Percentiles rank a stretch among this genome's conserved stretches.
Conservation (phyloP, 2,113 vertebrate species). For the Poeciliopsis prolifica region DNA sequence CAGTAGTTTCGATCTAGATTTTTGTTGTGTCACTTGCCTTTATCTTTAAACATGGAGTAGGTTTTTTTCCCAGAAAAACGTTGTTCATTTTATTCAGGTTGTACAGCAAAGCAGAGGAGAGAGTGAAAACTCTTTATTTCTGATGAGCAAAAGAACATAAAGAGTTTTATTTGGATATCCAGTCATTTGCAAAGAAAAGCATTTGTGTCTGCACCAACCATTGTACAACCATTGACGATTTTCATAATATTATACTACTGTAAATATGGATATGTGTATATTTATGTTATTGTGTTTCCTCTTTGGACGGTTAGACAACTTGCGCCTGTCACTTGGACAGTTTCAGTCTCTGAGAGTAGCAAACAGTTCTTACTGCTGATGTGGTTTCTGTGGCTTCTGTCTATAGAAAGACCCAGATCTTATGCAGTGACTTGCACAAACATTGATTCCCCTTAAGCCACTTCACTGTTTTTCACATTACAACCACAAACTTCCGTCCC, state of each 20-base stretch:
- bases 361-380: conserved; percentile 13
- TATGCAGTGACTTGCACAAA: not conserved
- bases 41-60: not conserved
- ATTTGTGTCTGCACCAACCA: not conserved
- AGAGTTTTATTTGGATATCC: not conserved
- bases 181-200: not conserved
- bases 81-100: not conserved
- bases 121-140: not conserved
- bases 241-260: conserved; percentile 14
- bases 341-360: conserved; percentile 17
- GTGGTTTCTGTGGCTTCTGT: conserved; percentile 25
- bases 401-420: conserved; percentile 19
- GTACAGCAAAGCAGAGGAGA: not conserved
- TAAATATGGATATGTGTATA: no score
- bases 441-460: not conserved
- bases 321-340: conserved; percentile 46
- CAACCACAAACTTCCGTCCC: not conserved
- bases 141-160: not conserved
- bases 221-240: conserved; percentile 8
- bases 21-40: conserved; percentile 18
- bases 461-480: not conserved
- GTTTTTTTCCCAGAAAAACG: not conserved
- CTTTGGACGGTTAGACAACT: conserved; percentile 38
- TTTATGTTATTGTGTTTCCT: conserved; percentile 37
- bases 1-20: conserved; percentile 25